Evolutionary conservation across 2,797 vertebrate genomes (phyloP).

Genomic region (Diplodus puntazzo): DNA sequence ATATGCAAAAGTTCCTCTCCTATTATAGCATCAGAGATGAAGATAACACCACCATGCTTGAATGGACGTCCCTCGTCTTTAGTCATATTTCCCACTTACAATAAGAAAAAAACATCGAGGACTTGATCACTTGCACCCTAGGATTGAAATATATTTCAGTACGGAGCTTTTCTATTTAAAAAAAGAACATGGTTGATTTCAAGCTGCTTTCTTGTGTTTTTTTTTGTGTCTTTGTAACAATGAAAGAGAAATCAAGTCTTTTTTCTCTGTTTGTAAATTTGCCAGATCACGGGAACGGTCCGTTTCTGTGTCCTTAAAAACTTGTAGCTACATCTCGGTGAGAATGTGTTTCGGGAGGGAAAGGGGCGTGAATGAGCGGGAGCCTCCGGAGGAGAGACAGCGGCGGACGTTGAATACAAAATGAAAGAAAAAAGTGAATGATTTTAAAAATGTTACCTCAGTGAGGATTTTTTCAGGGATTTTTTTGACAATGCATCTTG

Average conservation of each 20-base stretch:
- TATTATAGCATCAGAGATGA: constrained; percentile 74
- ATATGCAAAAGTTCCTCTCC: constrained; percentile 86
- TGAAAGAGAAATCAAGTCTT: constrained; percentile 81
- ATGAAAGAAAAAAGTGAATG: constrained; percentile 81
- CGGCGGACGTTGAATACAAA: constrained; percentile 58
- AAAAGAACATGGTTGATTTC: constrained; percentile 83
- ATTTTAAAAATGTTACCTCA: constrained; percentile 93
- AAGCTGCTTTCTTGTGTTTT: constrained; percentile 84
- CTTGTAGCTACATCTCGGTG: constrained; percentile 84
- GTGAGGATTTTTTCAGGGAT: constrained; percentile 97
- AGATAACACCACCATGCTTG: constrained; percentile 71
- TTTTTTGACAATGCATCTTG: constrained; percentile 92
- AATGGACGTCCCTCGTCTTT: constrained; percentile 69
- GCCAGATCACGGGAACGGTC: constrained; percentile 85
- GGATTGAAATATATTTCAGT: constrained; percentile 80
- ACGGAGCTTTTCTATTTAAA: constrained; percentile 80
- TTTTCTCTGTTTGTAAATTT: constrained; percentile 87
- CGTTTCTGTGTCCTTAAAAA: constrained; percentile 86
- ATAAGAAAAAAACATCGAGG: constrained; percentile 55
- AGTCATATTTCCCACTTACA: constrained; percentile 65
- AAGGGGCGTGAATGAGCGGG: constrained; percentile 43
- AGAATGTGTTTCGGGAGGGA: constrained; percentile 66
- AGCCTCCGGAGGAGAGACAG: constrained; percentile 28
- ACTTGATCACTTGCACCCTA: constrained; percentile 73
- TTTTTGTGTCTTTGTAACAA: constrained; percentile 80